Evolutionary conservation across 2,888 invertebrate species (phyloP).

Genomic region (Salpingus planirostris): DNA sequence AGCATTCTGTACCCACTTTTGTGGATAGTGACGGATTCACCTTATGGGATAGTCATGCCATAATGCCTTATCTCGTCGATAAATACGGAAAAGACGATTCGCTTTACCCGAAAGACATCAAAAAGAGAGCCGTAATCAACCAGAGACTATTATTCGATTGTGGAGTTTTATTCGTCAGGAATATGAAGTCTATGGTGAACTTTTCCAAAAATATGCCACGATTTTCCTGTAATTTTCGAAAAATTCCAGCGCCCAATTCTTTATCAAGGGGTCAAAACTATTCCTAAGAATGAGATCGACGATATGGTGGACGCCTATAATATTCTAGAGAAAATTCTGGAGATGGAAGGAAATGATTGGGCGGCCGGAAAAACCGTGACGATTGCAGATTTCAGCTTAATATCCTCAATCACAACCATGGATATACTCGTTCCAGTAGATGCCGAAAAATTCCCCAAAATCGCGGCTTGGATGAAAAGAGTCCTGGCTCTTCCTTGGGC

Average conservation of each 20-base stretch:
- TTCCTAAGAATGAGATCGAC: no score
- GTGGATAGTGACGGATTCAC: conserved; percentile 48
- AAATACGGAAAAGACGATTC: conserved; percentile 48
- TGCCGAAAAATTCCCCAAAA: conserved; percentile 9
- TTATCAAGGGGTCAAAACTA: not conserved
- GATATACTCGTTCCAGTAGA: conserved; percentile 9
- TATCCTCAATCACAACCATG: conserved; percentile 8
- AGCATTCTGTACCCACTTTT: conserved; percentile 57
- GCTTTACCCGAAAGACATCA: conserved; percentile 47
- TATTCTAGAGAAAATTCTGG: no score
- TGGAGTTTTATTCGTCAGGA: conserved; percentile 26
- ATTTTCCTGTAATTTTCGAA: no score
- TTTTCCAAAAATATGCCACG: no score
- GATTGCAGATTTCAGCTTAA: conserved; percentile 12
- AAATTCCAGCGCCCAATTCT: not conserved
- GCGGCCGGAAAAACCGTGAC: conserved; percentile 9
- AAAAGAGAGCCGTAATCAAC: conserved; percentile 45
- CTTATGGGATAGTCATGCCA: conserved; percentile 59
- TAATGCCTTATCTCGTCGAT: conserved; percentile 51
- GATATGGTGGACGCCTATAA: no score
- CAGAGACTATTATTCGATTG: conserved; percentile 49
- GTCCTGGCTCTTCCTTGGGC: conserved; percentile 5
- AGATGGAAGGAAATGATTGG: conserved; percentile 12
- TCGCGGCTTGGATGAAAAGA: conserved; percentile 6
- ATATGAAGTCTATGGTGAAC: not conserved